Conservation (phyloP, 2,888 invertebrate genomes). For the Drosophila flavopinicola region DNA sequence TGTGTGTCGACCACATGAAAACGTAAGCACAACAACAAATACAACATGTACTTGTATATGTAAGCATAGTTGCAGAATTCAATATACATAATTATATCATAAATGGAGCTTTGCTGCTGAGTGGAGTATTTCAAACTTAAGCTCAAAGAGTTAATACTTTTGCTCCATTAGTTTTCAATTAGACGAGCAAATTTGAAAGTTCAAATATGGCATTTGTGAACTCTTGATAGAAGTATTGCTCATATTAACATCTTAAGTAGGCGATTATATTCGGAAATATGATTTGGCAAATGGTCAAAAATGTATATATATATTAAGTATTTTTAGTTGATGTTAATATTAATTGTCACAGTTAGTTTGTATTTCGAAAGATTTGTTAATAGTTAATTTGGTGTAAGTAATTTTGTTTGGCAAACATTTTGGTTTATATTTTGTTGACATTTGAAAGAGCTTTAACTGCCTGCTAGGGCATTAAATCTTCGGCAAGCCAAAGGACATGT, state of each 20-base stretch:
- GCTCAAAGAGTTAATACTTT: conserved; percentile 8
- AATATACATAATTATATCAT: conserved; percentile 4
- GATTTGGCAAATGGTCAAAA: too few species aligned
- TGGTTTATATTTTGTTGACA: too few species aligned
- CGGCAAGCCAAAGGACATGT: neutral
- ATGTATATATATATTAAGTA: too few species aligned
- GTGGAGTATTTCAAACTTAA: neutral
- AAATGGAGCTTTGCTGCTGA: neutral
- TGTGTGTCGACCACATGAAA: conserved; percentile 32
- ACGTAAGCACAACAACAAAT: conserved; percentile 20
- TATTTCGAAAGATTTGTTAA: too few species aligned
- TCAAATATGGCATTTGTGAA: too few species aligned
- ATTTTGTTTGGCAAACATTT: neutral
- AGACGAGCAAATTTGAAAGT: too few species aligned
- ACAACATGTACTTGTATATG: conserved; percentile 1
- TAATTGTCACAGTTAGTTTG: too few species aligned
- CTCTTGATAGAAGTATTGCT: too few species aligned
- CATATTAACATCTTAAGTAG: neutral
- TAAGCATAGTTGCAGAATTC: too few species aligned
- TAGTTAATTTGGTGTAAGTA: too few species aligned
- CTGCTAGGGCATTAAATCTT: neutral
- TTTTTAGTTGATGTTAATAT: too few species aligned
- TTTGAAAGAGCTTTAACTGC: neutral
- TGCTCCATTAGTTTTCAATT: neutral
- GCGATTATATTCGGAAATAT: too few species aligned